These are phyloP conservation scores for Semaprochilodus insignis DNA, from an alignment of 2,797 vertebrate genomes.

Conservation along the genomic window DNA sequence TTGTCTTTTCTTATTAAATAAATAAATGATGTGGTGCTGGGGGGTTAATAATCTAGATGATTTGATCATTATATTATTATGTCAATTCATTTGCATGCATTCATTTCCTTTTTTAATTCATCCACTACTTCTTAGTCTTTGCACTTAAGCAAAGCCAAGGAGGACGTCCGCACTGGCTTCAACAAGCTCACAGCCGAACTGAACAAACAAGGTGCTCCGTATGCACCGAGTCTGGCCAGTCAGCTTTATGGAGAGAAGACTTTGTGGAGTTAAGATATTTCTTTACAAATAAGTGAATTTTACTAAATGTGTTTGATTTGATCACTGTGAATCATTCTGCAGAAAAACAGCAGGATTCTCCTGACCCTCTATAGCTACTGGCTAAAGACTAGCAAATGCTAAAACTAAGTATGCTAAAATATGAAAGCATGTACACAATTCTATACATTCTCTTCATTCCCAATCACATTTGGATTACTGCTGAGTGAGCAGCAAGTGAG, in stretches of 20 bases:
- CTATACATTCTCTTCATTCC: background rate
- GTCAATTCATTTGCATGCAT: background rate
- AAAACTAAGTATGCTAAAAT: background rate
- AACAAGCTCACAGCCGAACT: slow-evolving; percentile 73
- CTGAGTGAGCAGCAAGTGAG: background rate
- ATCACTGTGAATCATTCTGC: background rate
- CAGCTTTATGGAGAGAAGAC: slow-evolving; percentile 87
- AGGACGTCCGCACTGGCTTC: slow-evolving; percentile 70
- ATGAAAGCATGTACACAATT: too few relatives aligned
- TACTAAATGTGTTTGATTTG: background rate
- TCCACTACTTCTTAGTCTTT: slow-evolving; percentile 61
- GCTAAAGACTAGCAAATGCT: background rate
- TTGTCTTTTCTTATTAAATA: too few relatives aligned
- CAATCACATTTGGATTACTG: background rate
- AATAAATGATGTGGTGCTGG: too few relatives aligned
- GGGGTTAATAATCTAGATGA: too few relatives aligned
- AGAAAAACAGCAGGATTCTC: too few relatives aligned
- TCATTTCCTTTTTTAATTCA: background rate
- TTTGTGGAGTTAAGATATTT: slow-evolving; percentile 80
- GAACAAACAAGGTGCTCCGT: slow-evolving; percentile 76
- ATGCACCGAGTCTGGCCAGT: slow-evolving; percentile 85
- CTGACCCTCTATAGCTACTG: background rate
- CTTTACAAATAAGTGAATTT: background rate
- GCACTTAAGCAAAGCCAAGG: slow-evolving; percentile 58
- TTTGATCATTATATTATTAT: background rate